Evolutionary conservation across 2,113 vertebrate species (phyloP).

Genomic region (Columba livia): DNA sequence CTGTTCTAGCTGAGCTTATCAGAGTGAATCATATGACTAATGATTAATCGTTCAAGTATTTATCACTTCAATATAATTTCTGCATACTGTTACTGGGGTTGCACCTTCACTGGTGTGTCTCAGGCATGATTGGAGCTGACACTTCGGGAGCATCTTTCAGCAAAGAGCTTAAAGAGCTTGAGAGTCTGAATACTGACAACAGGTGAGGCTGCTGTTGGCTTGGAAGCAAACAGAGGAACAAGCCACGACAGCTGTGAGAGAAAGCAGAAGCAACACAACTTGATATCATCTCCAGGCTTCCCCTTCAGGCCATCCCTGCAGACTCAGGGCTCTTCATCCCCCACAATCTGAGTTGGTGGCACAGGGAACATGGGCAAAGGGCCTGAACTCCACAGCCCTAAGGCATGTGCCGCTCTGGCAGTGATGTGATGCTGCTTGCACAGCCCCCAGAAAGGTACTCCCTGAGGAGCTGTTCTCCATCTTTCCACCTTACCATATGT

Average conservation of each 20-base stretch:
- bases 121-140: not conserved
- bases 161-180: constrained; percentile 36
- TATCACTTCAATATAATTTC: constrained; percentile 20
- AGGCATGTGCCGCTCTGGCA: not conserved
- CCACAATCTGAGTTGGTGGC: not conserved
- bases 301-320: not conserved
- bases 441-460: not conserved
- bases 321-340: not conserved
- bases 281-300: not conserved
- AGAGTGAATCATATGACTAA: not conserved
- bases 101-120: not conserved
- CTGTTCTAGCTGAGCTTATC: not conserved
- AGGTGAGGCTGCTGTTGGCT: constrained; percentile 21
- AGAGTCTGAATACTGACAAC: constrained; percentile 24
- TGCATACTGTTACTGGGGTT: not conserved
- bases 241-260: constrained; percentile 15
- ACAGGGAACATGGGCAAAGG: not conserved
- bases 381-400: not conserved
- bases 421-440: not conserved
- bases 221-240: constrained; percentile 15
- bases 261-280: constrained; percentile 37
- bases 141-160: constrained; percentile 43
- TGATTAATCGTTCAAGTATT: constrained; percentile 27
- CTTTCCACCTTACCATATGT: not conserved
- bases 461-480: not conserved